Percentiles rank a stretch among this genome's conserved stretches.
These are phyloP conservation scores for Upupa epops DNA, from an alignment of 2,113 vertebrate species.

Conservation along the genomic window DNA sequence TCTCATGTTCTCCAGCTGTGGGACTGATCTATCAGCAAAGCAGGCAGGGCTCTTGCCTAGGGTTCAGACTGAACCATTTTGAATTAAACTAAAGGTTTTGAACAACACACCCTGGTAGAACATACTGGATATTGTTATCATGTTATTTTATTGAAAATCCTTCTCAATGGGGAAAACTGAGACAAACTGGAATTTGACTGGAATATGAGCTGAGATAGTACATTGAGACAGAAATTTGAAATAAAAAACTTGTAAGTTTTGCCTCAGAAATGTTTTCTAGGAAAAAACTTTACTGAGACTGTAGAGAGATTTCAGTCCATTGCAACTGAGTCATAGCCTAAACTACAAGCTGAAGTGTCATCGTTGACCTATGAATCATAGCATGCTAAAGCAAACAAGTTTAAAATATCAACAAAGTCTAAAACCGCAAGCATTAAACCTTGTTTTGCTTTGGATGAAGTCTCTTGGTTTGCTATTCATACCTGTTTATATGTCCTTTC, in stretches of 20 bases:
- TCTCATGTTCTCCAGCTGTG: background rate
- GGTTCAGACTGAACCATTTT: background rate
- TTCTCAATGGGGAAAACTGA: background rate
- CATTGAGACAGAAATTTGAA: background rate
- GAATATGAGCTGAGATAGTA: background rate
- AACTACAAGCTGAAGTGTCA: background rate
- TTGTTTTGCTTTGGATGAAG: background rate
- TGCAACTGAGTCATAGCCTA: background rate
- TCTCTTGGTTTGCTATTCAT: background rate
- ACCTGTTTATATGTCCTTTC: conserved; percentile 99
- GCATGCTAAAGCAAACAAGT: background rate
- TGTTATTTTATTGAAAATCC: background rate
- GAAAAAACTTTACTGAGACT: background rate
- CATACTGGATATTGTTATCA: background rate
- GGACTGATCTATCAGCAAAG: background rate
- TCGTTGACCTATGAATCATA: background rate
- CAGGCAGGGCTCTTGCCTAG: background rate
- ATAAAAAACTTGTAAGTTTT: background rate
- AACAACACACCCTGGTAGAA: background rate
- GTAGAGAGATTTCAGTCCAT: background rate
- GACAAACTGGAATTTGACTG: background rate
- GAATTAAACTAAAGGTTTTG: background rate
- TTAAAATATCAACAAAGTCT: background rate
- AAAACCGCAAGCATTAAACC: background rate
- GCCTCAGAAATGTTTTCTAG: background rate